These are phyloP conservation scores for Goniozus legneri DNA, from an alignment of 1,140 invertebrate genomes.

Conservation along the genomic window DNA sequence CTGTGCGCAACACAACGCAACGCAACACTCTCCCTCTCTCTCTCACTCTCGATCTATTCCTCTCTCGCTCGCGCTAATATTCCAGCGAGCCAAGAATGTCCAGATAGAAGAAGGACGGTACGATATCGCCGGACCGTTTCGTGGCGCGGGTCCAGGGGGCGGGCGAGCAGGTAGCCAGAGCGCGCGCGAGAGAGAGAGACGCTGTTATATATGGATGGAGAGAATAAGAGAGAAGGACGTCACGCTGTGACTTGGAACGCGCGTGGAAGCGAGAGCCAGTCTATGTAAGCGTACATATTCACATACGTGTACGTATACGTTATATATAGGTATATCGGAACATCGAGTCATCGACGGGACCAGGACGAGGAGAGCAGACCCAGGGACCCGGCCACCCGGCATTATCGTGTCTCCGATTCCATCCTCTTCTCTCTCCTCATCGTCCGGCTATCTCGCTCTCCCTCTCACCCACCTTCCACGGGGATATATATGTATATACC, in stretches of 20 bases:
- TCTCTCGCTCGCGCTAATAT: neutral
- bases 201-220: too few relatives aligned
- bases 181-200: conserved; percentile 15
- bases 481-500: too few relatives aligned
- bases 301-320: conserved; percentile 30
- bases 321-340: too few relatives aligned
- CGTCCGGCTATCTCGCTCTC: conserved; percentile 2
- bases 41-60: conserved; percentile 14
- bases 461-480: conserved; percentile 10
- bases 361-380: conserved; percentile 16
- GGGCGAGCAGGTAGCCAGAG: conserved; percentile 37
- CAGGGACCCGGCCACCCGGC: conserved; percentile 32
- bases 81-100: neutral
- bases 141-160: conserved; percentile 2
- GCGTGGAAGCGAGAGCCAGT: conserved; percentile 3
- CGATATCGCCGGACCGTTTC: neutral
- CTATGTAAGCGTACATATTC: conserved; percentile 1
- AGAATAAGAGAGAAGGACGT: conserved; percentile 14
- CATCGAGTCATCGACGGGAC: conserved; percentile 38
- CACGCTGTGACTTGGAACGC: neutral
- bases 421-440: neutral
- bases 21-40: too few relatives aligned
- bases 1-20: too few relatives aligned
- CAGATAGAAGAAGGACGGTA: conserved; percentile 14
- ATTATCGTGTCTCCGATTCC: conserved; percentile 29